phyloP scores from a whole-genome alignment of 1,140 invertebrate genomes.

The Temnothorax longispinosus region DNA sequence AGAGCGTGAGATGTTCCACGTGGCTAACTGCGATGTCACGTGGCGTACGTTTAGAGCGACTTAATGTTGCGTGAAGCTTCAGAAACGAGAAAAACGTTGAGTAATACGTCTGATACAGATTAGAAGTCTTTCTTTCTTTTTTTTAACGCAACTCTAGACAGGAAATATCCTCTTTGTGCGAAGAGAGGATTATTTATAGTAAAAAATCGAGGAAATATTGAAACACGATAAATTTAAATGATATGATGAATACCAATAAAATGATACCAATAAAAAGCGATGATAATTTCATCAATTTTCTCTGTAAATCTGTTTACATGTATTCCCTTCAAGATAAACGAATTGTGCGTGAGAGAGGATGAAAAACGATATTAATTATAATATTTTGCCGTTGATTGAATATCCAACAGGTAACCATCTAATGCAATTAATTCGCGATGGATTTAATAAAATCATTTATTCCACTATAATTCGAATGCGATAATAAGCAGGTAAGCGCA shows the following conservation, averaged over 20 bases:
- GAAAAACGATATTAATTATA: constrained; percentile 24
- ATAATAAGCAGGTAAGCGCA: constrained; percentile 41
- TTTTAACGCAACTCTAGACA: not conserved
- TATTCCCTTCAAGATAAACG: not conserved
- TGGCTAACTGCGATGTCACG: constrained; percentile 22
- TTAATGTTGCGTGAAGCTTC: constrained; percentile 40
- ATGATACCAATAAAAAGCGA: not conserved
- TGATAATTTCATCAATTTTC: constrained; percentile 14
- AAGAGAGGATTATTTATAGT: not conserved
- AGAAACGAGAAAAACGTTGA: not conserved
- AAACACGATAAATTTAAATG: not conserved
- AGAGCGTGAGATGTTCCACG: constrained; percentile 36
- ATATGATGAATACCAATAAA: not conserved
- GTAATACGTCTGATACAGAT: not conserved
- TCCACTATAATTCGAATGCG: constrained; percentile 41
- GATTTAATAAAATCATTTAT: constrained; percentile 55
- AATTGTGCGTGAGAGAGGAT: not conserved
- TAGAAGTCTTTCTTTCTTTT: not conserved
- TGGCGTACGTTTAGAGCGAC: constrained; percentile 24
- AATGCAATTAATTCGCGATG: constrained; percentile 39
- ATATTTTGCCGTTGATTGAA: constrained; percentile 33
- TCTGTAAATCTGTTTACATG: not conserved
- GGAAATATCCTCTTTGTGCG: not conserved
- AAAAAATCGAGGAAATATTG: not conserved
- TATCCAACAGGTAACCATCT: constrained; percentile 22